A percentile compares a stretch with the other conserved stretches of the same genome.
phyloP scores from a whole-genome alignment of 92 coral and sea anemone species.

The Zoanthus solanderi region DNA sequence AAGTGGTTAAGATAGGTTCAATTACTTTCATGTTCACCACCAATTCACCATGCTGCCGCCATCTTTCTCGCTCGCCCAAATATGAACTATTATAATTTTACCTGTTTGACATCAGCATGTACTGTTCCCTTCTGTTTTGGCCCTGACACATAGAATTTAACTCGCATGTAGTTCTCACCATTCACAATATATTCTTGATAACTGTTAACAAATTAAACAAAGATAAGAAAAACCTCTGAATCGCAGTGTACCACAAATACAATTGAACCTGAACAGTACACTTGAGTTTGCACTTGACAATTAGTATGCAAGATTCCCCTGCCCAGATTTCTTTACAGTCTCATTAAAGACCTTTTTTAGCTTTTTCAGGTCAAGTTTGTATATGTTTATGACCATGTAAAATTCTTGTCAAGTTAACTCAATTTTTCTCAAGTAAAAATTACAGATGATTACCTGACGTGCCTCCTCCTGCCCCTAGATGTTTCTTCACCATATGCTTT shows the following conservation, averaged over 20 bases:
- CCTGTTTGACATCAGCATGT: conserved; percentile 98
- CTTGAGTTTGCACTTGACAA: no score
- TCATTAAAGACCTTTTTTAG: not conserved
- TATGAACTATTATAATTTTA: not conserved
- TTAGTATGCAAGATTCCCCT: no score
- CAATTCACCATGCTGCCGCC: no score
- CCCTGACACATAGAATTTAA: conserved; percentile 91
- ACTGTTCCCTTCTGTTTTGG: conserved; percentile 92
- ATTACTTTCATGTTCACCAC: no score
- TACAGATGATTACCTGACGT: conserved; percentile 80
- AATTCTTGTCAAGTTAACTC: no score
- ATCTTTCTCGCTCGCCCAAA: no score
- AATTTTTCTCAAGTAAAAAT: no score
- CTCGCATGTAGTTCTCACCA: conserved; percentile 98
- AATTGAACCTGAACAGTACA: no score
- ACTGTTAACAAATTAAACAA: conserved; percentile 49
- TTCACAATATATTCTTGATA: conserved; percentile 96
- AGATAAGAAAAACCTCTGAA: not conserved
- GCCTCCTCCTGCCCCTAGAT: conserved; percentile 91
- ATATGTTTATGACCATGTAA: not conserved
- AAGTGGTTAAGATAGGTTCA: no score
- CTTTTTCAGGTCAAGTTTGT: not conserved
- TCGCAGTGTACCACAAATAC: no score
- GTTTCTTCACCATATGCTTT: conserved; percentile 98
- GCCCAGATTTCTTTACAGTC: no score